Evolutionary conservation across 2,113 vertebrate genomes (phyloP).

Genomic region (Ginglymostoma cirratum): DNA sequence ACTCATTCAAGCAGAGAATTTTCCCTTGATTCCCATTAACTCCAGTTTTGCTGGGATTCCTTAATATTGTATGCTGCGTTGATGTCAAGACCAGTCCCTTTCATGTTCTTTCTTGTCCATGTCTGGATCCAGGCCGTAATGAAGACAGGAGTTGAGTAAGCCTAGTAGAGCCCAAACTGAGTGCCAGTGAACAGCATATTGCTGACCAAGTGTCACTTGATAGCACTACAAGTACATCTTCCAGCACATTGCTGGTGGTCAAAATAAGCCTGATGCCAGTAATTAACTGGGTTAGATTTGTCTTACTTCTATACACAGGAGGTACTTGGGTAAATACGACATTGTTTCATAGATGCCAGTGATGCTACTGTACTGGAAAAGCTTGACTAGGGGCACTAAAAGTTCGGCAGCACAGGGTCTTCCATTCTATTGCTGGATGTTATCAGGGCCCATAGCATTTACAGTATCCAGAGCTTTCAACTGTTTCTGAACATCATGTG

Average conservation of each 20-base stretch:
- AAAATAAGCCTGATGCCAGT: neutral
- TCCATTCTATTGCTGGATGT: neutral
- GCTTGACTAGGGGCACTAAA: neutral
- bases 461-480: neutral
- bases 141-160: too few relatives aligned
- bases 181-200: too few relatives aligned
- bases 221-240: too few relatives aligned
- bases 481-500: neutral
- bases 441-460: neutral
- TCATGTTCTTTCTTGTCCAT: too few relatives aligned
- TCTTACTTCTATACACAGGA: neutral
- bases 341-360: neutral
- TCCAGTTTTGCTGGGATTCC: neutral
- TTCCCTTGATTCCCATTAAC: too few relatives aligned
- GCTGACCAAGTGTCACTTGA: too few relatives aligned
- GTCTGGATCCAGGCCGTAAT: too few relatives aligned
- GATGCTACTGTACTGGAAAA: neutral
- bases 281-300: neutral
- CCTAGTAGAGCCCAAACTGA: too few relatives aligned
- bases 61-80: neutral
- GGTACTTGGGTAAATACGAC: neutral
- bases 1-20: neutral
- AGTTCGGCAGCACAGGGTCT: neutral
- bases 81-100: too few relatives aligned
- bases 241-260: neutral